Evolutionary conservation across 2,888 invertebrate species (phyloP).

Genomic region (Lomographa bimaculata): DNA sequence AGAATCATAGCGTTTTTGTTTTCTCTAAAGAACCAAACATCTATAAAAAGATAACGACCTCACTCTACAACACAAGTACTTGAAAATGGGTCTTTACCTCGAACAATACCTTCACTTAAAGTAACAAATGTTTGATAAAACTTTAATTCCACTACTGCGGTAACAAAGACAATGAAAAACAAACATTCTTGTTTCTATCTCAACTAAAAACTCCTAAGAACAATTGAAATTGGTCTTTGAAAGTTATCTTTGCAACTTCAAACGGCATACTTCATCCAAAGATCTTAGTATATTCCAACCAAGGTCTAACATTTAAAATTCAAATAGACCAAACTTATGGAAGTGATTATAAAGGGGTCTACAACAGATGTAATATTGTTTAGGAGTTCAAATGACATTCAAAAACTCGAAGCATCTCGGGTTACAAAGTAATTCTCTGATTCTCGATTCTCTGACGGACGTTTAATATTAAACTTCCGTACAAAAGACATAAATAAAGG

Average conservation of each 20-base stretch:
- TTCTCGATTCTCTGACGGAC: conserved; percentile 9
- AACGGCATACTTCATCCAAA: conserved; percentile 11
- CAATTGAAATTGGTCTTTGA: background rate
- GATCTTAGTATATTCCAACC: no score
- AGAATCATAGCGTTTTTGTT: no score
- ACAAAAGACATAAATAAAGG: conserved; percentile 18
- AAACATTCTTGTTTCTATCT: background rate
- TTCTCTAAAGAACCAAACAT: no score
- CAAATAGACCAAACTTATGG: conserved; percentile 23
- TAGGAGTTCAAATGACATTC: background rate
- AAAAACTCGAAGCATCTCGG: no score
- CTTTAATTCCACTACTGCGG: no score
- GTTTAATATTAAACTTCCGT: conserved; percentile 23
- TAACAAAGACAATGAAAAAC: background rate
- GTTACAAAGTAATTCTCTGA: no score
- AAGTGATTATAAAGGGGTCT: conserved; percentile 1
- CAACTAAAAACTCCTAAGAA: no score
- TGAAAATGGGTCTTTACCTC: no score
- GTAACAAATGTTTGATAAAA: no score
- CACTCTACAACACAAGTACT: no score
- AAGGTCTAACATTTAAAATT: conserved; percentile 26
- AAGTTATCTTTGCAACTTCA: conserved; percentile 7
- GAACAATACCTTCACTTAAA: no score
- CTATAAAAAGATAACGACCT: no score
- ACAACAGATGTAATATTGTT: conserved; percentile 1